Percentiles rank a stretch among this genome's conserved stretches.
phyloP scores from a whole-genome alignment of 2,888 invertebrate species.

The Tethea ocularis region DNA sequence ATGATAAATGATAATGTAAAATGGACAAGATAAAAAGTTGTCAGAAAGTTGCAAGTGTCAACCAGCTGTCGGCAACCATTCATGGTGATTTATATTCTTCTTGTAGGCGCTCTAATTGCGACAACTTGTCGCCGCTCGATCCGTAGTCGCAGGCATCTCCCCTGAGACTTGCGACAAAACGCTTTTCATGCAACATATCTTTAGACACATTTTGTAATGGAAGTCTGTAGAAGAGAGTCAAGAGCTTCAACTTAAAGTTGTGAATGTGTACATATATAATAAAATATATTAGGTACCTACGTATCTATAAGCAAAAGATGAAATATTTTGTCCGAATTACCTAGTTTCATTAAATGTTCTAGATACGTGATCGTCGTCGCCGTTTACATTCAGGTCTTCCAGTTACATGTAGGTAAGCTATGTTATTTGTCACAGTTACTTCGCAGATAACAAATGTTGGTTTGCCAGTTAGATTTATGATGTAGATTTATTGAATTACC shows the following conservation, averaged over 20 bases:
- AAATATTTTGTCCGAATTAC: slow-evolving; percentile 32
- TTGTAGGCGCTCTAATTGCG: slow-evolving; percentile 51
- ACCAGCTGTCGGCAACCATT: slow-evolving; percentile 33
- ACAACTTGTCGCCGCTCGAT: slow-evolving; percentile 46
- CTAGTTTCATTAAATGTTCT: slow-evolving; percentile 31
- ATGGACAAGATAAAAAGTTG: slow-evolving; percentile 46
- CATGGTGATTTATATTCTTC: slow-evolving; percentile 46
- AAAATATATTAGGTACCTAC: background rate
- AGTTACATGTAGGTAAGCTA: slow-evolving; percentile 10
- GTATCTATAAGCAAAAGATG: background rate
- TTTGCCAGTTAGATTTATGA: slow-evolving; percentile 31
- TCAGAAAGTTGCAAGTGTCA: slow-evolving; percentile 44
- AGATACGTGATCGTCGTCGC: slow-evolving; percentile 13
- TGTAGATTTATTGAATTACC: slow-evolving; percentile 39
- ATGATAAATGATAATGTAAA: slow-evolving; percentile 47
- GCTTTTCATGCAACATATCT: background rate
- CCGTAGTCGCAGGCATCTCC: background rate
- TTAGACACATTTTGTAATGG: background rate
- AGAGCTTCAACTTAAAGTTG: too few species aligned
- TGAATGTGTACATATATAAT: background rate
- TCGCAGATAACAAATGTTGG: slow-evolving; percentile 26
- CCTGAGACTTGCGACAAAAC: background rate
- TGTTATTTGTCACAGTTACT: slow-evolving; percentile 40
- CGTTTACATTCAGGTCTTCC: slow-evolving; percentile 7
- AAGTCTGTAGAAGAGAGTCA: background rate